Base-by-base conservation (phyloP, 2,888 invertebrate species). In the Oscheius sp. region DNA sequence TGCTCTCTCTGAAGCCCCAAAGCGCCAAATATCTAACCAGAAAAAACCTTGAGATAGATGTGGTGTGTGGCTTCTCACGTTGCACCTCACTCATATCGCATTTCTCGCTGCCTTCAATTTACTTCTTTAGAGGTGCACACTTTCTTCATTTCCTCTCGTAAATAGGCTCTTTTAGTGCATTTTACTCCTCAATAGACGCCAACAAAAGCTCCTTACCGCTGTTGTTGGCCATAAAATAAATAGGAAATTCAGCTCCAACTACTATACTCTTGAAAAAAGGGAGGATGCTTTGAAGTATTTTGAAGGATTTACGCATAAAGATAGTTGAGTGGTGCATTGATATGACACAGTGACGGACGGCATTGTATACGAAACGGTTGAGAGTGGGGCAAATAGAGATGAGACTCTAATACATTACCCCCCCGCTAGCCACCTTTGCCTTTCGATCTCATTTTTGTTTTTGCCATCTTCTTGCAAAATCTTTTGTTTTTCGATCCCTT, bases 361-460 rank as follows among this genome's bases (percentile, higher is more conserved):
- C 44, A 59, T 59, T 59, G 59, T 59, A 59, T 59, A 59, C 59
- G 59, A 59, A 59, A 59, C 59, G 59, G 59, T 59, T 17, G 59
- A 59, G 59, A 59, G 32, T 33, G 59, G 24, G 59, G 44, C 59
- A 59, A 59, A 59, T 26, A 59, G 59, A 59, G 59, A 59, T 59
- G 59, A 59, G 59, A 59, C 59, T 32, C 59, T 59, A 59, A 59
- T 59, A 59, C 59, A 59, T 59, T 59, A 59, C 59, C 59, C n/a
- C n/a, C n/a, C 26, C 12, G 33, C n/a, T 41, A 59, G 44, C 20
- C 44, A 14, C 30, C 59, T 41, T 41, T 9, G 41, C 41, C 20
- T 41, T 9, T 20, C 41, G 41, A 41, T 41, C 41, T 41, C 41
- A 20, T 41, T n/a, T n/a, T n/a, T n/a, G n/a, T n/a, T n/a, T n/a